Evolutionary conservation across 2,888 invertebrate species (phyloP).

Genomic region (Linyphia triangularis): DNA sequence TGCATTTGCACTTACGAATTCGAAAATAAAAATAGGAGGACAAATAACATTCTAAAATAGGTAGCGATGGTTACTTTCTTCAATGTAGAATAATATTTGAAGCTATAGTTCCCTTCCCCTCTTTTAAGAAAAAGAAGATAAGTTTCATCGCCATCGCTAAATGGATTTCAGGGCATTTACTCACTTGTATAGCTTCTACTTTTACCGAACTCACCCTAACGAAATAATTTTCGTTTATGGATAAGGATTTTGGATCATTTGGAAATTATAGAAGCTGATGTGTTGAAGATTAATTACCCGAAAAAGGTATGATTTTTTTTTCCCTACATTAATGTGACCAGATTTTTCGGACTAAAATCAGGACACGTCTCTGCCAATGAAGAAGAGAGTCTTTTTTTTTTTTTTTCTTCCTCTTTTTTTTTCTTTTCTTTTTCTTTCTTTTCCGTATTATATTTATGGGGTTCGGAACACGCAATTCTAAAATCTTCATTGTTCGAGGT

Average conservation of each 20-base stretch:
- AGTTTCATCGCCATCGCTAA: conserved; percentile 19
- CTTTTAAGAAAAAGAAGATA: conserved; percentile 9
- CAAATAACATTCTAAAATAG: no score
- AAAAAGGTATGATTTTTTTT: neutral
- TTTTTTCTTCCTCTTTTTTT: neutral
- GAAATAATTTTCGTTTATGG: conserved; percentile 26
- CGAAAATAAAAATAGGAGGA: no score
- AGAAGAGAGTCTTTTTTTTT: neutral
- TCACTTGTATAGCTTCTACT: conserved; percentile 54
- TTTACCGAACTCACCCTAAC: conserved; percentile 24
- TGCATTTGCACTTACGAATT: no score
- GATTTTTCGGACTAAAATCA: no score
- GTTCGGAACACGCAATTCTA: no score
- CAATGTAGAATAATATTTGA: no score
- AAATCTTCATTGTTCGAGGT: no score
- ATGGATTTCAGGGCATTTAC: conserved; percentile 49
- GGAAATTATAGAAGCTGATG: neutral
- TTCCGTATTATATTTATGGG: no score
- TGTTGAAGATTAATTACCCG: neutral
- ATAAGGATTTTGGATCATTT: neutral
- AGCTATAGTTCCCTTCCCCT: no score
- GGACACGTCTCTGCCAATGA: no score
- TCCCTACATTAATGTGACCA: no score
- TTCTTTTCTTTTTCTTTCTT: neutral
- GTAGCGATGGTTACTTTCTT: no score